A percentile compares a stretch with the other conserved stretches of the same genome.
Evolutionary conservation across 2,797 vertebrate genomes (phyloP).

Genomic region (Allobates femoralis): DNA sequence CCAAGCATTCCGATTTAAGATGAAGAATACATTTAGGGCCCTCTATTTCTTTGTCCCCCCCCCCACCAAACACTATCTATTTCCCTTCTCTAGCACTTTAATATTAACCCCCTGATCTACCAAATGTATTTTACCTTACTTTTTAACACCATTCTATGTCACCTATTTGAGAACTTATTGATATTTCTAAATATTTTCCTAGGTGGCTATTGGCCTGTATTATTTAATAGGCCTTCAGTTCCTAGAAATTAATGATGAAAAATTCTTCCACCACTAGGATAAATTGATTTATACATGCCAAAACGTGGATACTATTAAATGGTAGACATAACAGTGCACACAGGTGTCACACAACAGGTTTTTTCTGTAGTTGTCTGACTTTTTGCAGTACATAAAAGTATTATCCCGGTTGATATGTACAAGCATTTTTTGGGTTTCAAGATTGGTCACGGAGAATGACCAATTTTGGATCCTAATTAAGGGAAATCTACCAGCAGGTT

Average conservation of each 20-base stretch:
- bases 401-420: background rate
- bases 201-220: background rate
- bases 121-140: background rate
- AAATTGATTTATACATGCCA: background rate
- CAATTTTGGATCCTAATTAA: background rate
- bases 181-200: background rate
- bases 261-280: background rate
- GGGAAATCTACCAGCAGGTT: too few species aligned
- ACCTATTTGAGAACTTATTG: background rate
- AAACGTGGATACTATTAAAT: background rate
- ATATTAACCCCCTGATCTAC: too few species aligned
- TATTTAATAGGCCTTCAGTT: background rate
- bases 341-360: background rate
- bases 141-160: background rate
- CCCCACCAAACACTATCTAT: background rate
- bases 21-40: background rate
- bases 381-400: too few species aligned
- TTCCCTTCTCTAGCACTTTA: background rate
- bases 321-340: background rate
- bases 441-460: background rate
- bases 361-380: background rate
- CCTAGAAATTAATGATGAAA: background rate
- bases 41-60: background rate
- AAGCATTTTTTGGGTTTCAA: slow-evolving; percentile 21
- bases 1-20: background rate